Percentiles rank a stretch among this genome's conserved stretches.
Evolutionary conservation across 2,113 vertebrate genomes (phyloP).

Genomic region (Pluvialis apricaria): DNA sequence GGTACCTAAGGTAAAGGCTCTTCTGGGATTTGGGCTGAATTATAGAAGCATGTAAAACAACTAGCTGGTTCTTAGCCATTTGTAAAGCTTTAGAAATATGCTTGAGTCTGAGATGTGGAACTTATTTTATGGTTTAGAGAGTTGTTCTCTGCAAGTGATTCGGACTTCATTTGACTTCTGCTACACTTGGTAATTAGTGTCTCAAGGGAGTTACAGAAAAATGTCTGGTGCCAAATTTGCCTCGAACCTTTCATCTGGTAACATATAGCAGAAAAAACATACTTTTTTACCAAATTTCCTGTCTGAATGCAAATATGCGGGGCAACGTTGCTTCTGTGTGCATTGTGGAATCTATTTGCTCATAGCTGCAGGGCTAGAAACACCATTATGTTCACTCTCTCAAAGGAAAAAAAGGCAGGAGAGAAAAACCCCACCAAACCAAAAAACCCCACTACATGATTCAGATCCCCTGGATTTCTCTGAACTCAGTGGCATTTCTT

Average conservation of each 20-base stretch:
- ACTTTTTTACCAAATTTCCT: background rate
- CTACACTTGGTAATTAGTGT: background rate
- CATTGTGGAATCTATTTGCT: background rate
- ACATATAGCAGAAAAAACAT: background rate
- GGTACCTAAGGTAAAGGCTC: background rate
- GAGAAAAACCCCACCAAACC: background rate
- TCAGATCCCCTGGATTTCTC: background rate
- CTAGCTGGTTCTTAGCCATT: background rate
- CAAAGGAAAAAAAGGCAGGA: background rate
- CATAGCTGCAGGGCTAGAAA: background rate
- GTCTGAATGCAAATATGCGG: background rate
- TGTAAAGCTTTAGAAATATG: background rate
- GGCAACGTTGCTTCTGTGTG: background rate
- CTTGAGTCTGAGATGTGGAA: background rate
- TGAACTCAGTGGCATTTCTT: background rate
- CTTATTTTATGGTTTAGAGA: background rate
- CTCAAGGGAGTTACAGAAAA: background rate
- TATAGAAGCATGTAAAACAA: background rate
- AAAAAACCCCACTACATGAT: background rate
- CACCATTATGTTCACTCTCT: background rate
- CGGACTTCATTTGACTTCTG: background rate
- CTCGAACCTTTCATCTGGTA: background rate
- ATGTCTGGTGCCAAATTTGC: background rate
- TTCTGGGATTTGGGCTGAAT: background rate
- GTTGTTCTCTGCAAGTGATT: background rate